These are phyloP conservation scores for Enteromius unitaeniatus DNA, from an alignment of 2,797 vertebrate genomes.

Conservation along the genomic window DNA sequence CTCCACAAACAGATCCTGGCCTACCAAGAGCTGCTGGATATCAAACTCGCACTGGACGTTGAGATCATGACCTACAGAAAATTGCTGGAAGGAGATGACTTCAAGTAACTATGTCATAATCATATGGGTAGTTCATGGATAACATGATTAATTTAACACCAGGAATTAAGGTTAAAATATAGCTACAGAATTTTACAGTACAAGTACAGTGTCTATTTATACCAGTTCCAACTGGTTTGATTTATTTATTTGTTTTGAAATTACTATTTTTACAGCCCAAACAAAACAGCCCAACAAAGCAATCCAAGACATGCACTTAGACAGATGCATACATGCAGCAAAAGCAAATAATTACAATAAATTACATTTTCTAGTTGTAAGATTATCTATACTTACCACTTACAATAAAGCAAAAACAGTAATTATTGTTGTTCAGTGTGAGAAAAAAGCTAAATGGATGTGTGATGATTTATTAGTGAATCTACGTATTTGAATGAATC, in stretches of 20 bases:
- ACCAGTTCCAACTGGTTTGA: background rate
- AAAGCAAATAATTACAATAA: too few relatives aligned
- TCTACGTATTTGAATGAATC: background rate
- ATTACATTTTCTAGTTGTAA: background rate
- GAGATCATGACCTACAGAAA: conserved; percentile 74
- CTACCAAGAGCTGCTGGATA: conserved; percentile 73
- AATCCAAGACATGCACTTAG: background rate
- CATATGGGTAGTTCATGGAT: background rate
- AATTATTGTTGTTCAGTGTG: background rate
- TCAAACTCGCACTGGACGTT: conserved; percentile 72
- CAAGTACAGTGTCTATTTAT: background rate
- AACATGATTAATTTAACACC: conserved; percentile 6
- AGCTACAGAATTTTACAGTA: background rate
- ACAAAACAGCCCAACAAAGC: background rate
- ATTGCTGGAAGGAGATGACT: conserved; percentile 70
- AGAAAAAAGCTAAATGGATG: background rate
- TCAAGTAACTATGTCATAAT: conserved; percentile 64
- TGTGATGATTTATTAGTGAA: too few relatives aligned
- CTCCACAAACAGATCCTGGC: conserved; percentile 72
- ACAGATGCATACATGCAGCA: background rate
- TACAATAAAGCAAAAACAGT: background rate
- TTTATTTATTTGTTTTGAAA: background rate
- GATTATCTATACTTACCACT: too few relatives aligned
- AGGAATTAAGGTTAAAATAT: background rate
- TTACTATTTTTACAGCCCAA: background rate